Evolutionary conservation across 1,140 invertebrate species (phyloP), one percentile per base, ranked within the genome.

Genomic region (Solenopsis fugax): DNA sequence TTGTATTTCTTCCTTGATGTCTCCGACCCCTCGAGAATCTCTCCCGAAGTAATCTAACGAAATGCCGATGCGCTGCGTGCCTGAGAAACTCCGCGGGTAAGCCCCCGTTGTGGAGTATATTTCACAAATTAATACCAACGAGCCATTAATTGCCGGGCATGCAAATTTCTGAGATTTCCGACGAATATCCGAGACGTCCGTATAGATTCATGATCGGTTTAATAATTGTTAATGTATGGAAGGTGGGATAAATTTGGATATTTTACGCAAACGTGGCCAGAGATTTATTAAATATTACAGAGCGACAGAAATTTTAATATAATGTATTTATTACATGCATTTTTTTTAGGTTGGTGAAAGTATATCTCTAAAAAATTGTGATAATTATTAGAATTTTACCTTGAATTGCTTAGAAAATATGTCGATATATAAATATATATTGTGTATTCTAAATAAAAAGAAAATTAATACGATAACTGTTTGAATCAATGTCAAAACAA

Each of bases 101-200:
- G 48, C 48, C n/a, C 4, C 10, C 13, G 64, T 81, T 81, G 77
- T 69, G 48, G 24, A 81, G 37, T 81, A 54, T 81, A 71, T 81
- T 69, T 81, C 24, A 58, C 24, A 45, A 77, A 85, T 85, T 78
- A 85, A 85, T 78, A 18, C 34, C 41, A 48, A 54, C 76, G 29
- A 48, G 77, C 64, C 77, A 76, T 84, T 84, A 72, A 84, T 84
- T 71, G 48, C n/a, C 48, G 21, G 24, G 21, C 18, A 24, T 75
- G 37, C 41, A 84, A 60, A 60, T 84, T 58, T 65, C 48, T 16
- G 48, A 54, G 48, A 80, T 37, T 52, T n/a, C 50, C 34, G 21
- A 71, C 29, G 60, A 41, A 41, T 24, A 81, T 71, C n/a, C 50
- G 24, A 56, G 48, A 13, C 9, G 16, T 69, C 64, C 13, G n/a